Base-by-base conservation (phyloP, 2,797 vertebrate species). In the Pangasius larnaudii region DNA sequence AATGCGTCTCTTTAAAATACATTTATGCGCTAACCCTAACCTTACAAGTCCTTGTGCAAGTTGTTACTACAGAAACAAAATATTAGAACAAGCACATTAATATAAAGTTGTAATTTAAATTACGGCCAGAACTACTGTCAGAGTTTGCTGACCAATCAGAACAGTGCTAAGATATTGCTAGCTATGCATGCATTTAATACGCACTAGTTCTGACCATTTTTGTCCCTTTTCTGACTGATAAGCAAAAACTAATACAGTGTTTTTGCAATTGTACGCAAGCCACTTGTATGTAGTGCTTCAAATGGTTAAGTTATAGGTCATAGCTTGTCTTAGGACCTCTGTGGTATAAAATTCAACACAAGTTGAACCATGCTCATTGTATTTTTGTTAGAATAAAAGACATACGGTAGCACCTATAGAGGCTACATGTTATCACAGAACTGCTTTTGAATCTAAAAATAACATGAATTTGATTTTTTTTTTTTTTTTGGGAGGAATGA, bases 381-480 rank as follows among this genome's bases (percentile, higher is more conserved):
- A 56, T 53, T 56, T 53, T 53, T 30, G 42, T 30, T 33, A 14
- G 49, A 4, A 33, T 8, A 56, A 78, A 78, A 30, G n/a, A 78
- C 49, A 79, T 11, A 75, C 7, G n/a, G 42, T 77, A 46, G 46
- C 74, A 42, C 69, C 36, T 9, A 42, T 27, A 22, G 71, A 9
- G 11, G 2, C 36, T 72, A 19, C 36, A 53, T 9, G 30, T 22
- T 36, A 58, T 24, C 77, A 58, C 24, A 80, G 30, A 58, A 24
- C 2, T 69, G n/a, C n/a, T 69, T 36, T 33, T 46, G 19, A 75
- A 75, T 19, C 51, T 59, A 49, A 85, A 74, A 75, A 85, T 61
- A 18, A 69, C 30, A 33, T 49, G 19, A 51, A 79, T 22, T 30
- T 24, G 49, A 51, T 71, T 27, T 71, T 7, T 27, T 27, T 49